Percentiles rank a stretch among this genome's conserved stretches.
phyloP scores from a whole-genome alignment of 2,113 vertebrate species.

The Siniperca knerii region DNA sequence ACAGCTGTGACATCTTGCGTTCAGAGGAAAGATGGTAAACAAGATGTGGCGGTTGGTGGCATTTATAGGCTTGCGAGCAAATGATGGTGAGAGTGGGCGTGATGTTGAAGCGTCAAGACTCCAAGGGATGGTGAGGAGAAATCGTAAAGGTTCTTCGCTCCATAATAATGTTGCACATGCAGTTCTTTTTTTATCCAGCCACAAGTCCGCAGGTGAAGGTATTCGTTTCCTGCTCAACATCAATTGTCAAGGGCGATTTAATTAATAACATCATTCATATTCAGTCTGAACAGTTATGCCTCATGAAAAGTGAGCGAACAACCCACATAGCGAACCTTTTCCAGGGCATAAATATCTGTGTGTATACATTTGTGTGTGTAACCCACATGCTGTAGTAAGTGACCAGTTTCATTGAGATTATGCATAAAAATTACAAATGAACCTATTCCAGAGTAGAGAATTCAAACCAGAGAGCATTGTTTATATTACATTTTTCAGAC shows the following conservation, averaged over 20 bases:
- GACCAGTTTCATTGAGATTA: constrained; percentile 30
- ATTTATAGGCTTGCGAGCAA: constrained; percentile 61
- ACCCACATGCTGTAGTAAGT: constrained; percentile 2
- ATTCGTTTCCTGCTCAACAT: constrained; percentile 4
- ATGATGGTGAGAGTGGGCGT: constrained; percentile 20
- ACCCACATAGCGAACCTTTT: constrained; percentile 2
- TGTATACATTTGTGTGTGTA: neutral
- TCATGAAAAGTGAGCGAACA: constrained; percentile 2
- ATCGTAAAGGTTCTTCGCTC: constrained; percentile 16
- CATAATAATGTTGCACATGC: constrained; percentile 13
- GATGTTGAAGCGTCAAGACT: constrained; percentile 48
- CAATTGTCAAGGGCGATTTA: constrained; percentile 21
- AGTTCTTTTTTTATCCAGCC: constrained; percentile 16
- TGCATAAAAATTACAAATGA: constrained; percentile 15
- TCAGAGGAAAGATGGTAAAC: constrained; percentile 61
- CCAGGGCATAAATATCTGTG: neutral
- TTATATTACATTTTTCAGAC: constrained; percentile 47
- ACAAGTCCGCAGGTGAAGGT: constrained; percentile 1
- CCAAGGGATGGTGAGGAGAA: constrained; percentile 23
- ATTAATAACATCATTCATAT: constrained; percentile 51
- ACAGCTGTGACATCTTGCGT: constrained; percentile 64
- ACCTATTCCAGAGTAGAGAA: constrained; percentile 33
- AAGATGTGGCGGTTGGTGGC: constrained; percentile 41
- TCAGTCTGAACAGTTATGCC: constrained; percentile 28
- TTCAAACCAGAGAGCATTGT: constrained; percentile 46